Evolutionary conservation across 1,140 invertebrate genomes (phyloP).

Genomic region (Drosophila pachea): DNA sequence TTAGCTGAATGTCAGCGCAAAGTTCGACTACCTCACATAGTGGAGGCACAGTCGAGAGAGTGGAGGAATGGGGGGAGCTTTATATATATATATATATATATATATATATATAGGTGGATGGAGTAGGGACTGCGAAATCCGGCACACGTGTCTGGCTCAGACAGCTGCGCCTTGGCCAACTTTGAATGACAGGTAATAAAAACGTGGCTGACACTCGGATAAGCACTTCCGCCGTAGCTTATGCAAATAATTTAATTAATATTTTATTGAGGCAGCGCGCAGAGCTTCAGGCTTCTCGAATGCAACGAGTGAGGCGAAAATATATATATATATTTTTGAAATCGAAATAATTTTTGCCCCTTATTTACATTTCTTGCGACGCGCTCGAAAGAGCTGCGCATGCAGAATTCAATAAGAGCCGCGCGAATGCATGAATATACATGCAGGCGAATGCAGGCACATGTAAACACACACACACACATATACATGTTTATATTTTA

Average conservation of each 20-base stretch:
- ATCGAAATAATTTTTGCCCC: constrained; percentile 40
- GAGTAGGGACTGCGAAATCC: not conserved
- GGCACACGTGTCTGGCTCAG: constrained; percentile 19
- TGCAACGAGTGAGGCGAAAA: constrained; percentile 20
- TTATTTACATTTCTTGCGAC: constrained; percentile 42
- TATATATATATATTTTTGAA: constrained; percentile 49
- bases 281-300: constrained; percentile 17
- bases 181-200: constrained; percentile 38
- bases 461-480: not conserved
- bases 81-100: too few relatives aligned
- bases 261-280: constrained; percentile 52
- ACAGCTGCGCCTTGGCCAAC: constrained; percentile 25
- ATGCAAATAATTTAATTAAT: constrained; percentile 75
- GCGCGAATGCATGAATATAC: constrained; percentile 22
- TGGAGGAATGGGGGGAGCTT: not conserved
- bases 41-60: not conserved
- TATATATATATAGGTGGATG: too few relatives aligned
- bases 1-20: constrained; percentile 57
- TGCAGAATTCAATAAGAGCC: constrained; percentile 26
- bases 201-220: constrained; percentile 28
- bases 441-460: constrained; percentile 4
- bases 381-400: constrained; percentile 13
- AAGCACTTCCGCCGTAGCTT: constrained; percentile 18
- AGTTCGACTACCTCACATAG: constrained; percentile 49
- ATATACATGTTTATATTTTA: constrained; percentile 6